Evolutionary conservation across 2,113 vertebrate genomes (phyloP), one percentile per base, ranked within the genome.

Genomic region (Lepidothrix coronata): DNA sequence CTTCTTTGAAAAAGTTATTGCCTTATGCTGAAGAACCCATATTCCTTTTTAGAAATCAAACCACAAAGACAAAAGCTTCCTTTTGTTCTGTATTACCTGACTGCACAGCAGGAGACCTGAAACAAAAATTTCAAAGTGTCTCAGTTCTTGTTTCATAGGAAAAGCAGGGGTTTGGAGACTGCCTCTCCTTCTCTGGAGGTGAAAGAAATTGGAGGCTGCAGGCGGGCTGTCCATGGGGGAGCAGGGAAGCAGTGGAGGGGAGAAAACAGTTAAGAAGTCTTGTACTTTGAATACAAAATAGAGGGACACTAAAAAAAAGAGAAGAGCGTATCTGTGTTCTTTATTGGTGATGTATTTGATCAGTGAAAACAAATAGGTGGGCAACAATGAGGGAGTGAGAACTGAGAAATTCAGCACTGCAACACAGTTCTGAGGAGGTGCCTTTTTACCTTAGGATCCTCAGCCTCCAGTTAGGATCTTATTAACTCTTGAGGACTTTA

Each of bases 41-140:
- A 74, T 55, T 68, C 35, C 68, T 51, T 92, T 92, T 84, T 17
- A 86, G 62, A 93, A 94, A 89, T 15, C 46, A 79, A 92, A 73
- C 12, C 77, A 93, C 63, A 88, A 93, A 91, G 88, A 92, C 77
- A 95, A 88, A 94, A 77, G 57, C 43, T 96, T 86, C 74, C 57
- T 93, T 94, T 96, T 91, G 48, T 88, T 84, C 79, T 71, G 5
- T 88, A 71, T 57, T 96, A 88, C 76, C 48, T 83, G 81, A 78
- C 74, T 62, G 49, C 93, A 89, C 85, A 92, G 95, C 48, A 33
- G 93, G 94, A 91, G 37, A 95, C 44, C 58, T 63, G 83, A 94
- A 87, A 90, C 63, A 92, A 92, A 81, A 57, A 83, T 85, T 92
- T 95, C 79, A 89, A 96, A 94, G 85, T 1, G 0, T 72, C 67